Conservation (phyloP, 2,888 invertebrate species). For the Lapara coniferarum region DNA sequence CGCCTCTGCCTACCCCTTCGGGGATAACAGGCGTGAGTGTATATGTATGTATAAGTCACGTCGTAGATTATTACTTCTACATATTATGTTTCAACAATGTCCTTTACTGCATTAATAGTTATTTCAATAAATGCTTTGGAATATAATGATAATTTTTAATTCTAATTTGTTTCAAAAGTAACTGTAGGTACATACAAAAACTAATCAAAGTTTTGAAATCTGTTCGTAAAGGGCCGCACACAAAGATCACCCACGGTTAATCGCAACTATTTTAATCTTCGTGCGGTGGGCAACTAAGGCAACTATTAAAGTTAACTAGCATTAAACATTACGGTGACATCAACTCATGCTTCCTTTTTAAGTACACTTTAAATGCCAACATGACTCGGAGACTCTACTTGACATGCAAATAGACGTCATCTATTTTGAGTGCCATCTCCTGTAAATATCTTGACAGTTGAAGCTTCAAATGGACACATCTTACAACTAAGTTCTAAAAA, state of each 20-base stretch:
- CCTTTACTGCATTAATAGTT: neutral
- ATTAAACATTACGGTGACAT: slow-evolving; percentile 2
- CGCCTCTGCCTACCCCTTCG: too few relatives aligned
- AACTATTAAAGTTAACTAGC: neutral
- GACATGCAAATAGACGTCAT: neutral
- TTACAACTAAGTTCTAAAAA: neutral
- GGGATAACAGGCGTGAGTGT: too few relatives aligned
- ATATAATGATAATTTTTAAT: neutral
- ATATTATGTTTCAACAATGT: neutral
- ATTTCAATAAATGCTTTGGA: neutral
- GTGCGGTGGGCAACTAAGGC: slow-evolving; percentile 1
- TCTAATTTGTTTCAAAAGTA: neutral
- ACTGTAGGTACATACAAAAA: neutral
- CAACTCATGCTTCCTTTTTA: neutral
- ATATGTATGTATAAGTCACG: neutral
- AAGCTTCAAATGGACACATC: neutral
- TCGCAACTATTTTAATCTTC: slow-evolving; percentile 15
- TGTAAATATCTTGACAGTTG: neutral
- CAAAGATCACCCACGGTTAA: neutral
- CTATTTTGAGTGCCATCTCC: neutral
- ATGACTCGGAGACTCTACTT: neutral
- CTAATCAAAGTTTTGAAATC: neutral
- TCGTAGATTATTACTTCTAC: neutral
- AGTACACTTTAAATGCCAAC: neutral
- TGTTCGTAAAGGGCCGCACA: neutral